Evolutionary conservation across 1,140 invertebrate genomes (phyloP), one percentile per base, ranked within the genome.

Genomic region (Drosophila ficusphila): DNA sequence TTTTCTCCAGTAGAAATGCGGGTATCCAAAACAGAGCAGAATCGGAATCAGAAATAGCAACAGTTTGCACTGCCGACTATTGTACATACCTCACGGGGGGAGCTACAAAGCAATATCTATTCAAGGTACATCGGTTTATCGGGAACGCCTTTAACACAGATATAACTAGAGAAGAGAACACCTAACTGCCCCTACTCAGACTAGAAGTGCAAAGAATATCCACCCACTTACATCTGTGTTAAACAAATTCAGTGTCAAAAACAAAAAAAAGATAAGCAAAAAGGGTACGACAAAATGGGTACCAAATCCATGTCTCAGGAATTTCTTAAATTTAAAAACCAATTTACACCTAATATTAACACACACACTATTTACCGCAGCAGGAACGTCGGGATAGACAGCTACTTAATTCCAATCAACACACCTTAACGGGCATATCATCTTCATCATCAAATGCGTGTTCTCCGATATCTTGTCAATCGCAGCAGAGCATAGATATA

Each of bases 231-330:
- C 21, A 53, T 53, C 34, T 41, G 51, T 41, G 11, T 25, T 53
- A 51, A 27, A 23, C 14, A 33, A 65, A 47, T 19, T 65, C 52
- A 49, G 33, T 38, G n/a, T 8, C n/a, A 34, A 52, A 51, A 23
- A 14, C 11, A 4, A 36, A 16, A 12, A 18, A 42, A 38, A 18
- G n/a, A 60, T 16, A 31, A 12, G 2, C 9, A 67, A 41, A 53
- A n/a, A n/a, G n/a, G n/a, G 14, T 36, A 62, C 23, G 41, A 47
- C n/a, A 51, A 42, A 23, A 61, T 65, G 46, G 51, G 54, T 89
- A 90, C 89, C 83, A 58, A 71, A 73, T 73, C 78, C 89, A 72
- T 76, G 70, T 89, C 89, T 90, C 89, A 90, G 89, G 89, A 90
- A 90, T 79, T 90, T 89, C 73, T 60, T 69, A 74, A 60, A 58